Base-by-base conservation (phyloP, 2,888 invertebrate genomes). In the Slavum lentiscoides region DNA sequence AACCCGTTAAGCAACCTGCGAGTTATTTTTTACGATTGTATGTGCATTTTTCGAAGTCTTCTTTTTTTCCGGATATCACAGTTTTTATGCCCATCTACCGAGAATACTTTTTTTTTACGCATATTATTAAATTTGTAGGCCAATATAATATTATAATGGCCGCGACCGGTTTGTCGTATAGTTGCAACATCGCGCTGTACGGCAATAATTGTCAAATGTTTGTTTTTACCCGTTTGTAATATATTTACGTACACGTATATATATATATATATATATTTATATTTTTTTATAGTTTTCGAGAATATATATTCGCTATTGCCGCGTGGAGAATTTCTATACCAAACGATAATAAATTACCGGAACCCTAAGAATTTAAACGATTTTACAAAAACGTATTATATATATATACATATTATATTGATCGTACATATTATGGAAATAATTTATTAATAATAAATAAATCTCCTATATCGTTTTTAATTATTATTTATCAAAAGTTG, bases 21-120 rank as follows among this genome's bases (percentile, higher is more conserved):
- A 0, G 49, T 49, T 49, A 49, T 49, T 49, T 43, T 74, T 74
- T 64, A 74, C 53, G 74, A 74, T 74, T 49, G 43, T 74, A 30
- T 74, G 74, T 66, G 8, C 55, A 66, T 74, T 66, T 74, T 66
- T 66, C 5, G 17, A 55, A 17, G n/a, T 21, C 64, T 55, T 64
- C 64, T 55, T 21, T 55, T 74, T 74, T 74, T 66, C 74, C 74
- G 74, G 64, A 74, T 74, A 74, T 74, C 21, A 55, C 74, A 74
- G 55, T 53, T 74, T 74, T 64, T 66, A 66, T 74, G 74, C 74
- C 74, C 15, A 21, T 53, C 53, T 39, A 55, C 55, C 11, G 37
- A n/a, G 55, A 55, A 74, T 74, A 64, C 21, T 30, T 30, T 30
- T 30, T 30, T 30, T 74, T 74, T 74, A 74, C 53, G 21, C 17